A percentile compares a stretch with the other conserved stretches of the same genome.
Evolutionary conservation across 2,888 invertebrate genomes (phyloP).

Genomic region (Habroteleia sp.): DNA sequence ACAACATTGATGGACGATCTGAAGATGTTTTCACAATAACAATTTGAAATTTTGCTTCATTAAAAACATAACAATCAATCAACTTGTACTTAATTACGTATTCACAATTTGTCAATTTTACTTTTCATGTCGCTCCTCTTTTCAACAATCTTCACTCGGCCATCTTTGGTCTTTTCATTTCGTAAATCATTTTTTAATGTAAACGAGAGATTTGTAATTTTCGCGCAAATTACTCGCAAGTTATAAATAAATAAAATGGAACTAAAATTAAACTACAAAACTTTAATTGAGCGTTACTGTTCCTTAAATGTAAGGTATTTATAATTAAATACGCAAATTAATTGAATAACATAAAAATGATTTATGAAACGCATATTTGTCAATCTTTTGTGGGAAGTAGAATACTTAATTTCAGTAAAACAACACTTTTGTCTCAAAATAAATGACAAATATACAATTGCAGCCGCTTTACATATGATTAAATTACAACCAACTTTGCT

Average conservation of each 20-base stretch:
- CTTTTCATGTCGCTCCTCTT: not conserved
- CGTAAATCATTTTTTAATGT: conserved; percentile 13
- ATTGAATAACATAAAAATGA: too few relatives aligned
- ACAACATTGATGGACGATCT: conserved; percentile 32
- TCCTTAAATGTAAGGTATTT: too few relatives aligned
- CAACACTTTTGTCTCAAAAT: too few relatives aligned
- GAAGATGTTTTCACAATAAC: conserved; percentile 34
- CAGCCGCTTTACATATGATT: conserved; percentile 14
- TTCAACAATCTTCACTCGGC: conserved; percentile 38
- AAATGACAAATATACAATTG: conserved; percentile 8
- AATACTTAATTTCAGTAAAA: conserved; percentile 11
- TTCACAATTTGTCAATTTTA: conserved; percentile 23
- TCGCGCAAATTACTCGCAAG: too few relatives aligned
- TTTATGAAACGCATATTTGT: conserved; percentile 4
- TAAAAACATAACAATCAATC: conserved; percentile 39
- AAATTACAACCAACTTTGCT: conserved; percentile 38
- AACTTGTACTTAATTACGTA: conserved; percentile 24
- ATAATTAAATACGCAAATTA: too few relatives aligned
- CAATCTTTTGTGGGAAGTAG: conserved; percentile 11
- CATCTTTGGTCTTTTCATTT: conserved; percentile 28
- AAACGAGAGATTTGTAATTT: too few relatives aligned
- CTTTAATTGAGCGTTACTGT: too few relatives aligned
- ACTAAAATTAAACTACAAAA: too few relatives aligned
- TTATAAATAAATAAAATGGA: too few relatives aligned
- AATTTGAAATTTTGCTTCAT: conserved; percentile 19